These are phyloP conservation scores for Dryocosmus kuriphilus DNA, from an alignment of 2,888 invertebrate species.

Conservation along the genomic window DNA sequence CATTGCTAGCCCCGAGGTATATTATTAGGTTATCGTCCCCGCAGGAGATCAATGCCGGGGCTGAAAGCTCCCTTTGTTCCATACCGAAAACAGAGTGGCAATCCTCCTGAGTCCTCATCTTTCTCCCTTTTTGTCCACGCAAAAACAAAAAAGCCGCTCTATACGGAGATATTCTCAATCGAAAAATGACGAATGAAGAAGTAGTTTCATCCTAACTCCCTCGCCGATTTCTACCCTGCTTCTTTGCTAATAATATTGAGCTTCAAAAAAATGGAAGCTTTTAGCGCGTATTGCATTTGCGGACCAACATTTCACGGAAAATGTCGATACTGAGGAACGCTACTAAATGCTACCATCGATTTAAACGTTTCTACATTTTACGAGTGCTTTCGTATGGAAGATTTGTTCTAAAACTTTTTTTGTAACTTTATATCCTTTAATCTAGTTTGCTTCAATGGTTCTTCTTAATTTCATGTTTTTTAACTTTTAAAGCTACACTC, in stretches of 20 bases:
- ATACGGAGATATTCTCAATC: not conserved
- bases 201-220: not conserved
- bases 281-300: not conserved
- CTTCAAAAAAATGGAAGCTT: not conserved
- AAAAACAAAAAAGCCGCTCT: not conserved
- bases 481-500: too few species aligned
- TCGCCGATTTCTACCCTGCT: not conserved
- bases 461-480: too few species aligned
- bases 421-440: too few species aligned
- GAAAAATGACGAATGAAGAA: not conserved
- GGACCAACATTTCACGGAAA: not conserved
- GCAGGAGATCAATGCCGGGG: conserved; percentile 52
- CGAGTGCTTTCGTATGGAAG: too few species aligned
- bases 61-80: conserved; percentile 53
- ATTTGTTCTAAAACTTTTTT: too few species aligned
- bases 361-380: too few species aligned
- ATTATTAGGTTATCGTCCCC: conserved; percentile 52
- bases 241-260: not conserved
- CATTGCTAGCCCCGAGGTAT: conserved; percentile 45
- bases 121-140: not conserved
- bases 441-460: too few species aligned
- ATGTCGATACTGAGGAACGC: not conserved
- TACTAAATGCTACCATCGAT: not conserved
- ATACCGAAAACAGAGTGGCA: conserved; percentile 47
- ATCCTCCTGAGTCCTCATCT: conserved; percentile 45